Evolutionary conservation across 1,140 invertebrate species (phyloP).

Genomic region (Eumeta japonica): DNA sequence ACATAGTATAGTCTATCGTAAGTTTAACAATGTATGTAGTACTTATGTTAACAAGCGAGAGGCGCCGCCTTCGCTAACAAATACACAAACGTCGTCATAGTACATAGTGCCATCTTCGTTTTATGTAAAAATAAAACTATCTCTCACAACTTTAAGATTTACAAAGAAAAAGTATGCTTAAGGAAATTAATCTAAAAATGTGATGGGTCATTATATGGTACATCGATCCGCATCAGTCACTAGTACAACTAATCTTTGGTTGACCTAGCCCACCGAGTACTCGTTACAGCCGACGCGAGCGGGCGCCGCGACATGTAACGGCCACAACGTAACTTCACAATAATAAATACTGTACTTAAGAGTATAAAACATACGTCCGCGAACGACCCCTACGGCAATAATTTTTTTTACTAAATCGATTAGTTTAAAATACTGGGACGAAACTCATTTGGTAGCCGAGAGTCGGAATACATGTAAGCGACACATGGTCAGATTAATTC

Average conservation of each 20-base stretch:
- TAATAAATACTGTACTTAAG: too few relatives aligned
- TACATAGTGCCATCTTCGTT: constrained; percentile 45
- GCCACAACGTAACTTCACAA: too few relatives aligned
- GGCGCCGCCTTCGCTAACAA: too few relatives aligned
- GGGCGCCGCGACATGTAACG: too few relatives aligned
- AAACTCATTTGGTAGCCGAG: too few relatives aligned
- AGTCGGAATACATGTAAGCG: too few relatives aligned
- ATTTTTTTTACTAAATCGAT: too few relatives aligned
- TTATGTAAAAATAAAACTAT: constrained; percentile 36
- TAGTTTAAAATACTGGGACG: too few relatives aligned
- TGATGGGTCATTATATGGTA: constrained; percentile 42
- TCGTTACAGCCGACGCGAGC: too few relatives aligned
- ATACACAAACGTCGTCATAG: constrained; percentile 38
- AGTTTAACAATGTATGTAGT: constrained; percentile 50
- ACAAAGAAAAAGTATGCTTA: constrained; percentile 39
- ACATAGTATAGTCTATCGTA: constrained; percentile 56
- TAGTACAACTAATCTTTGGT: constrained; percentile 50
- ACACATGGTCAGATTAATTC: too few relatives aligned
- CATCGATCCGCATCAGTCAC: constrained; percentile 31
- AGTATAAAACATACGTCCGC: too few relatives aligned
- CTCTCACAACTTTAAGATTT: constrained; percentile 46
- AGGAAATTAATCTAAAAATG: constrained; percentile 15
- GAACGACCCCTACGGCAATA: too few relatives aligned
- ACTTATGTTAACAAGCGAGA: constrained; percentile 44
- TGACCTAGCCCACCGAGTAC: constrained; percentile 53